Conservation (phyloP, 2,113 vertebrate genomes). For the Acanthochromis polyacanthus region DNA sequence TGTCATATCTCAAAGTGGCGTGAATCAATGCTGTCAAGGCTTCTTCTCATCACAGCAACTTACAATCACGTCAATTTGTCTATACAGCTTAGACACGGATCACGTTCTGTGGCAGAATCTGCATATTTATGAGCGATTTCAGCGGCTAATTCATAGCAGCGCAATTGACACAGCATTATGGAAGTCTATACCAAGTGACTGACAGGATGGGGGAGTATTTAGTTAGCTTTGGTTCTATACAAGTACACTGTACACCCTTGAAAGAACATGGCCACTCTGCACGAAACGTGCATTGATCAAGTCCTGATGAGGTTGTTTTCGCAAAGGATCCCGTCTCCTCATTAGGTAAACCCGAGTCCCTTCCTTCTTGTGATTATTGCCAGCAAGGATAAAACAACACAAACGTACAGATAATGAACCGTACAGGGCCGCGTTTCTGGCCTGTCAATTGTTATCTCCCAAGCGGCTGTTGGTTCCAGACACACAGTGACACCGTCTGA, state of each 20-base stretch:
- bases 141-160: slow-evolving; percentile 36
- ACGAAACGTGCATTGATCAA: slow-evolving; percentile 44
- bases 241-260: background rate
- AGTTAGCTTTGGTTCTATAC: slow-evolving; percentile 3
- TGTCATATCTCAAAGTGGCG: slow-evolving; percentile 29
- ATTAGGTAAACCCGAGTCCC: slow-evolving; percentile 50
- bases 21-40: slow-evolving; percentile 29
- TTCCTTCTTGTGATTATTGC: slow-evolving; percentile 44
- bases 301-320: slow-evolving; percentile 37
- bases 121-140: slow-evolving; percentile 40
- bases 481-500: slow-evolving; percentile 55
- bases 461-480: slow-evolving; percentile 63
- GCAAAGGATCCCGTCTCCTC: slow-evolving; percentile 36
- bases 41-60: slow-evolving; percentile 40
- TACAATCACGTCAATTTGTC: slow-evolving; percentile 25
- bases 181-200: slow-evolving; percentile 26
- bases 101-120: slow-evolving; percentile 33
- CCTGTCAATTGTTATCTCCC: slow-evolving; percentile 62
- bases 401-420: slow-evolving; percentile 64
- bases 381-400: slow-evolving; percentile 29
- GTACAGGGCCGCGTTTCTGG: slow-evolving; percentile 37
- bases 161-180: slow-evolving; percentile 47
- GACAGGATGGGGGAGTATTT: background rate
- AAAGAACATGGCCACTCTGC: slow-evolving; percentile 15
- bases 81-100: background rate